phyloP scores from a whole-genome alignment of 2,113 vertebrate species.

The Ochotona princeps region DNA sequence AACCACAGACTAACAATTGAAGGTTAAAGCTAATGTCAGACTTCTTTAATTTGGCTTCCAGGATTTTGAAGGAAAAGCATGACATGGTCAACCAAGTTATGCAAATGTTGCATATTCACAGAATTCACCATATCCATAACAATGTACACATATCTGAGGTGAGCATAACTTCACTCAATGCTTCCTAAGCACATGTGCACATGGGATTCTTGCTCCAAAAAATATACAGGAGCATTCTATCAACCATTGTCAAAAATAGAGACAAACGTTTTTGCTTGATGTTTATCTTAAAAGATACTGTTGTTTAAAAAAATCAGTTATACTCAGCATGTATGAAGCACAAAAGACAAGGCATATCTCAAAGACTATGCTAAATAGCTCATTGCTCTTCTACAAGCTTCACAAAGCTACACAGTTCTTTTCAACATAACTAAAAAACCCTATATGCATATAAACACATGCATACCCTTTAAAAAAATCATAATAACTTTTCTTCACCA shows the following conservation, averaged over 20 bases:
- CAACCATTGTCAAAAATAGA: not conserved
- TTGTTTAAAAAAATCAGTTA: not conserved
- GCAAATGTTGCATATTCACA: not conserved
- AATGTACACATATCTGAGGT: not conserved
- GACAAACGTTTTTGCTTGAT: not conserved
- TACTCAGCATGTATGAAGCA: not conserved
- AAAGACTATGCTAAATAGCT: not conserved
- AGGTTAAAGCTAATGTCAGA: not conserved
- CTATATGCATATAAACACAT: not conserved
- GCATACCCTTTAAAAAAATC: not conserved
- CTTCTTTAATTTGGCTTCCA: slow-evolving; percentile 15
- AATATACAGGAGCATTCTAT: not conserved
- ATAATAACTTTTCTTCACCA: not conserved
- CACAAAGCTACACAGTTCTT: not conserved
- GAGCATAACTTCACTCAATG: not conserved
- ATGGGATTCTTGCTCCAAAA: not conserved
- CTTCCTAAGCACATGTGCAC: not conserved
- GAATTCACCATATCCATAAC: not conserved
- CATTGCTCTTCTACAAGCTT: not conserved
- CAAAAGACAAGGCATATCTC: not conserved
- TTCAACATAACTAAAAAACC: not conserved
- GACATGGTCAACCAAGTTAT: not conserved
- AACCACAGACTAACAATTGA: not conserved
- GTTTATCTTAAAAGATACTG: not conserved
- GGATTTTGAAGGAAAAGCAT: slow-evolving; percentile 12